Percentiles rank a stretch among this genome's conserved stretches.
Conservation (phyloP, 2,797 vertebrate genomes). For the Tauraco hartlaubi region DNA sequence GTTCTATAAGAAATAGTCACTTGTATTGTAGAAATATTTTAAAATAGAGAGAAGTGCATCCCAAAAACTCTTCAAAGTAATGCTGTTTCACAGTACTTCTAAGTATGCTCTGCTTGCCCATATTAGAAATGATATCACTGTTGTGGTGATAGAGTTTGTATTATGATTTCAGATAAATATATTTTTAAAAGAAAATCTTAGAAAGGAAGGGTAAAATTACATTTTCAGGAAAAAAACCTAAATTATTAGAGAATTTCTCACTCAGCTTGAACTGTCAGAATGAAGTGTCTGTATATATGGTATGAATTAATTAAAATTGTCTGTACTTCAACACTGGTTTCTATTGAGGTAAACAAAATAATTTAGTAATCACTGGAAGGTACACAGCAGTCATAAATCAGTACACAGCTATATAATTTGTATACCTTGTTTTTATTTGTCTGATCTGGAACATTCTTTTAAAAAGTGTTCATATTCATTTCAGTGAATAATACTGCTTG, state of each 20-base stretch:
- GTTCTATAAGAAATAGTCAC: neutral
- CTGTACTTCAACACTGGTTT: neutral
- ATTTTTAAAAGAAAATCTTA: neutral
- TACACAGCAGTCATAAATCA: neutral
- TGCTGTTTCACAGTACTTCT: neutral
- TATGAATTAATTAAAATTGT: neutral
- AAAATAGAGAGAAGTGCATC: neutral
- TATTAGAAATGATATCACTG: neutral
- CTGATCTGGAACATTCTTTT: neutral
- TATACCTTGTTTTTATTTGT: neutral
- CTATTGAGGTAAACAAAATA: neutral
- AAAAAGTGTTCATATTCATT: neutral
- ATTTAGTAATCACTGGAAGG: neutral
- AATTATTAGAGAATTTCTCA: neutral
- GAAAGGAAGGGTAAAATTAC: neutral
- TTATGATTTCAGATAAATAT: neutral
- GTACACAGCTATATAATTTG: neutral
- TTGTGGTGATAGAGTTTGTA: neutral
- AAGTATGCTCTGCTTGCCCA: neutral
- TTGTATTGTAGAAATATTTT: neutral
- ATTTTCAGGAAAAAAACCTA: neutral
- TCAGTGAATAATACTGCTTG: neutral
- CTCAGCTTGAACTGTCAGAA: neutral
- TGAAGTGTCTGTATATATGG: neutral
- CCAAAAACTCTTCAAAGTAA: neutral